A percentile compares a stretch with the other conserved stretches of the same genome.
These are phyloP conservation scores for human (Homo sapiens) DNA, from an alignment of 2,113 vertebrate species.

Conservation along the genomic window DNA sequence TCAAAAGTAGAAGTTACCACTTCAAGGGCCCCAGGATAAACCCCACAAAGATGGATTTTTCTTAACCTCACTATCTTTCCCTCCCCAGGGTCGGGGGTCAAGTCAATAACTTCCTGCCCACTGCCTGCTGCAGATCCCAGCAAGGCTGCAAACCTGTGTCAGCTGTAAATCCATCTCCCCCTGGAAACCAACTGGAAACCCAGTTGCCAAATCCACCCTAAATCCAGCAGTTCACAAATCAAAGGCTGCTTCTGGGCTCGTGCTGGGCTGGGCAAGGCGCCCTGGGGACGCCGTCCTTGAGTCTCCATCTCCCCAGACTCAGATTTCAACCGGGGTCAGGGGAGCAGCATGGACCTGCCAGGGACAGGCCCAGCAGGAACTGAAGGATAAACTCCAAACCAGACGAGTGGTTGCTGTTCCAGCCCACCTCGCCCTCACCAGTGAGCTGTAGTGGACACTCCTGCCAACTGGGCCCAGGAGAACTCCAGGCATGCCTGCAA, in stretches of 20 bases:
- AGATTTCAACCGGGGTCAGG: fast-evolving
- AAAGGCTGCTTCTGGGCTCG: background rate
- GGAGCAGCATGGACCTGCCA: background rate
- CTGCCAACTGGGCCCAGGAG: background rate
- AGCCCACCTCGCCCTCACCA: background rate
- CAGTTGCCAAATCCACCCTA: background rate
- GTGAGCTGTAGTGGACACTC: fast-evolving
- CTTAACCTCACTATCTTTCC: conserved; percentile 11
- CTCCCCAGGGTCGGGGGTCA: background rate
- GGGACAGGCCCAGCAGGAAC: background rate
- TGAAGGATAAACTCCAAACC: background rate
- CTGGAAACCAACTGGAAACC: conserved; percentile 31
- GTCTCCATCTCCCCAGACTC: background rate
- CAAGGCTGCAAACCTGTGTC: background rate
- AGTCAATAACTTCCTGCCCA: background rate
- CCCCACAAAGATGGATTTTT: conserved; percentile 5
- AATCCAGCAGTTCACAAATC: background rate
- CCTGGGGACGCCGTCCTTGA: background rate
- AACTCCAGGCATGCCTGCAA: fast-evolving
- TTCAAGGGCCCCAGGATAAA: background rate
- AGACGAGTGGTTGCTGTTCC: no score
- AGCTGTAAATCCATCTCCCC: background rate
- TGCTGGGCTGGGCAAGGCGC: background rate
- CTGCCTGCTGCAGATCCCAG: fast-evolving
- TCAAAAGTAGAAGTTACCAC: background rate